Evolutionary conservation across 2,888 invertebrate genomes (phyloP).

Genomic region (Oxystoma pomonae): DNA sequence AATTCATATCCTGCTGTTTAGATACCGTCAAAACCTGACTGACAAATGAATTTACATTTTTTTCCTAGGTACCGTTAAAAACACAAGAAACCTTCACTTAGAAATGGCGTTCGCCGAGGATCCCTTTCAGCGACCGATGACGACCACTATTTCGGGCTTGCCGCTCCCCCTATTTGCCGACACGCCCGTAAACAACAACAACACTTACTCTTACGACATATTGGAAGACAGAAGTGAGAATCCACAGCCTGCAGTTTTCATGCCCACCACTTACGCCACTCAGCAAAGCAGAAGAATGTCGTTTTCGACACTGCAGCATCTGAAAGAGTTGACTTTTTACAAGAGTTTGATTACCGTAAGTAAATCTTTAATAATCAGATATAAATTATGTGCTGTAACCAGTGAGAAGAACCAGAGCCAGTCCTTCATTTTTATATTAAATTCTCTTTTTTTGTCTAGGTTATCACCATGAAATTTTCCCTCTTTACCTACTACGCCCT

Average conservation of each 20-base stretch:
- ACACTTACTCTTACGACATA: conserved; percentile 42
- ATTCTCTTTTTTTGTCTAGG: background rate
- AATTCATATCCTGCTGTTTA: too few species aligned
- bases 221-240: conserved; percentile 22
- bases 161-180: conserved; percentile 56
- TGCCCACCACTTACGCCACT: conserved; percentile 28
- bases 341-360: conserved; percentile 51
- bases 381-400: too few species aligned
- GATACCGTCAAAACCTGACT: too few species aligned
- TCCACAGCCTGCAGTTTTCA: conserved; percentile 33
- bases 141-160: conserved; percentile 20
- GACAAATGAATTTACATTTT: conserved; percentile 4
- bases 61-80: conserved; percentile 1
- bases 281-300: conserved; percentile 14
- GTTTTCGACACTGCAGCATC: conserved; percentile 27
- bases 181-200: conserved; percentile 51
- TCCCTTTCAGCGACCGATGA: conserved; percentile 13
- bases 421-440: too few species aligned
- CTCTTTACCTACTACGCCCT: conserved; percentile 51
- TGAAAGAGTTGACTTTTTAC: conserved; percentile 50
- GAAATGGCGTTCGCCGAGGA: conserved; percentile 31
- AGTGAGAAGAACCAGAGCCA: too few species aligned
- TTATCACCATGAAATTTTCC: conserved; percentile 53
- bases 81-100: conserved; percentile 27
- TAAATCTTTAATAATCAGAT: too few species aligned